Evolutionary conservation across 2,113 vertebrate genomes (phyloP).

Genomic region (human): DNA sequence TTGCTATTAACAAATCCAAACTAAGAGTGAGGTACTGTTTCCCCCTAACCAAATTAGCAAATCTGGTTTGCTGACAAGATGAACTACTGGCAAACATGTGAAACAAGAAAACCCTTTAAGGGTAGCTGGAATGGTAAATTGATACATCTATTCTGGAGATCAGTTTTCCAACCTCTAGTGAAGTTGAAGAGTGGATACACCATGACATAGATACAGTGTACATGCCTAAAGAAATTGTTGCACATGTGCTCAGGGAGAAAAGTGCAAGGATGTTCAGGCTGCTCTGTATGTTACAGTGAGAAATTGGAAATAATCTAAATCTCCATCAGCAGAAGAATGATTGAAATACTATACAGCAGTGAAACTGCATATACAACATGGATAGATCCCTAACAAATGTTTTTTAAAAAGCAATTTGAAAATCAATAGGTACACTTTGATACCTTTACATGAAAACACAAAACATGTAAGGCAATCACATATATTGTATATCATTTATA

Average conservation of each 20-base stretch:
- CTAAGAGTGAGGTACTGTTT: background rate
- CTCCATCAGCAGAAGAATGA: background rate
- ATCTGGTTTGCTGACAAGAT: background rate
- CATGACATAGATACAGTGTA: background rate
- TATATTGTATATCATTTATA: background rate
- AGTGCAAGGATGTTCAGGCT: background rate
- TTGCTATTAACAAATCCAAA: background rate
- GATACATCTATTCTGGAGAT: background rate
- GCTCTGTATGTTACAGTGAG: background rate
- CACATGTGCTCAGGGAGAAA: background rate
- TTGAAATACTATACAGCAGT: background rate
- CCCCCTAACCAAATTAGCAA: background rate
- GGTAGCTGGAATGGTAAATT: background rate
- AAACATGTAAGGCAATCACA: background rate
- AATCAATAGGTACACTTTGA: background rate
- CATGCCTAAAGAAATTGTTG: background rate
- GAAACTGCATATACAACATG: background rate
- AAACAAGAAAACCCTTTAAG: background rate
- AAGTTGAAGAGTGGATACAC: background rate
- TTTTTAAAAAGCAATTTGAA: constrained; percentile 1
- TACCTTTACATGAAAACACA: background rate
- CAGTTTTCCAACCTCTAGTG: background rate
- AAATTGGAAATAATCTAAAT: background rate
- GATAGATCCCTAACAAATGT: background rate
- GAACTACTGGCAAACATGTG: background rate